These are phyloP conservation scores for Trematomus bernacchii DNA, from an alignment of 2,797 vertebrate species.

Conservation along the genomic window DNA sequence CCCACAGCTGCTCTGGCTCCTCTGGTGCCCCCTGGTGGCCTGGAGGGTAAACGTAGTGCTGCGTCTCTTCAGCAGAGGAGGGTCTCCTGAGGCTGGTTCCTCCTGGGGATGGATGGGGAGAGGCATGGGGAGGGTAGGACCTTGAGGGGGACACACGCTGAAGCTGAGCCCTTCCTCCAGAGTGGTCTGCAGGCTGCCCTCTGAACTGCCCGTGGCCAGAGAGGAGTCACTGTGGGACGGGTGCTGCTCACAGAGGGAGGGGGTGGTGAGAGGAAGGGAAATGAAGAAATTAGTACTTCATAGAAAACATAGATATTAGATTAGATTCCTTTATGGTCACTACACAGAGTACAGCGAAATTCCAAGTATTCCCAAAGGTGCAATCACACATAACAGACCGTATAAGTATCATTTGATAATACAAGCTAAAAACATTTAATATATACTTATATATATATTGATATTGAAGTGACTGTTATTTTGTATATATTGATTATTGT, in stretches of 20 bases:
- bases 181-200: constrained; percentile 91
- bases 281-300: neutral
- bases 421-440: too few relatives aligned
- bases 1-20: constrained; percentile 91
- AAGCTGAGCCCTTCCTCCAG: constrained; percentile 92
- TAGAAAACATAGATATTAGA: too few relatives aligned
- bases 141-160: constrained; percentile 84
- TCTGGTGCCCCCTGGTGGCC: constrained; percentile 88
- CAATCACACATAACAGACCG: too few relatives aligned
- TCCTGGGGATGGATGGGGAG: constrained; percentile 68
- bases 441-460: too few relatives aligned
- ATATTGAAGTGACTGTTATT: too few relatives aligned
- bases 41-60: constrained; percentile 78
- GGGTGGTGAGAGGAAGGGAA: neutral
- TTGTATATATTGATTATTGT: too few relatives aligned
- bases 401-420: too few relatives aligned
- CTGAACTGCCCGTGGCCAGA: constrained; percentile 89
- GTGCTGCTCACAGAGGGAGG: constrained; percentile 64
- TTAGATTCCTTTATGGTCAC: too few relatives aligned
- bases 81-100: constrained; percentile 19
- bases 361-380: too few relatives aligned
- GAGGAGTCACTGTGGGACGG: constrained; percentile 89
- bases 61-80: constrained; percentile 53
- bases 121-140: constrained; percentile 71
- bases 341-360: too few relatives aligned